These are phyloP conservation scores for Meloidogyne exigua DNA, from an alignment of 1,140 invertebrate genomes.

Conservation along the genomic window DNA sequence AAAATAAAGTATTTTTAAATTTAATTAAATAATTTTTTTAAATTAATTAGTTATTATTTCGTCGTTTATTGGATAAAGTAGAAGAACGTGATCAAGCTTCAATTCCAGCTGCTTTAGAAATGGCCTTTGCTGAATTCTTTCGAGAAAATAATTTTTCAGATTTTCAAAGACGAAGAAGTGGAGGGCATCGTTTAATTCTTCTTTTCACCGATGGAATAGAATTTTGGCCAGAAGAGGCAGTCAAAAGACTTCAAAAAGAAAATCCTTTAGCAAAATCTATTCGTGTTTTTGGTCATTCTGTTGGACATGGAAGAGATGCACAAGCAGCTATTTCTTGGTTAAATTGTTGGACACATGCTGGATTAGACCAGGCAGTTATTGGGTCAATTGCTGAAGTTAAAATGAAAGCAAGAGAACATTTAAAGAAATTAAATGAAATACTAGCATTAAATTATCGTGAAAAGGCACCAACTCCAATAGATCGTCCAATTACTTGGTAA, in stretches of 20 bases:
- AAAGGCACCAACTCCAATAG: slow-evolving; percentile 2
- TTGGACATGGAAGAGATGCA: slow-evolving; percentile 57
- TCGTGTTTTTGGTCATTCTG: slow-evolving; percentile 58
- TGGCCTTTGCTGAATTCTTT: slow-evolving; percentile 48
- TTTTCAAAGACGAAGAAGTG: slow-evolving; percentile 33
- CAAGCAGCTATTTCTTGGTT: slow-evolving; percentile 50
- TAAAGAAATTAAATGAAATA: slow-evolving; percentile 42
- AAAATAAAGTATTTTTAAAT: slow-evolving; percentile 25
- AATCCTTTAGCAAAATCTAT: slow-evolving; percentile 33
- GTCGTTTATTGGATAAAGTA: slow-evolving; percentile 50
- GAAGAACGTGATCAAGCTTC: slow-evolving; percentile 60
- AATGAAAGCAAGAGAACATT: slow-evolving; percentile 47
- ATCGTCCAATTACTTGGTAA: slow-evolving; percentile 49
- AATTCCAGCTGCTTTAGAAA: slow-evolving; percentile 57
- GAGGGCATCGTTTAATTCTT: slow-evolving; percentile 57
- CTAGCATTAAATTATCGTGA: slow-evolving; percentile 38
- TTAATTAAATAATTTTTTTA: background rate
- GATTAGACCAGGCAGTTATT: slow-evolving; percentile 34
- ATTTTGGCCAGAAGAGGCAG: slow-evolving; percentile 56
- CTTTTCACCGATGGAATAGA: slow-evolving; percentile 63
- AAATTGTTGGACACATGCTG: slow-evolving; percentile 47
- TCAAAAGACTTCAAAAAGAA: slow-evolving; percentile 21
- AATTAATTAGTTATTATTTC: slow-evolving; percentile 46
- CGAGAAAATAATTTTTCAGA: background rate
- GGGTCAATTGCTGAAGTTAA: slow-evolving; percentile 59